Evolutionary conservation across 2,113 vertebrate species (phyloP), one percentile per base, ranked within the genome.

Genomic region (Mormyrus lacerda): DNA sequence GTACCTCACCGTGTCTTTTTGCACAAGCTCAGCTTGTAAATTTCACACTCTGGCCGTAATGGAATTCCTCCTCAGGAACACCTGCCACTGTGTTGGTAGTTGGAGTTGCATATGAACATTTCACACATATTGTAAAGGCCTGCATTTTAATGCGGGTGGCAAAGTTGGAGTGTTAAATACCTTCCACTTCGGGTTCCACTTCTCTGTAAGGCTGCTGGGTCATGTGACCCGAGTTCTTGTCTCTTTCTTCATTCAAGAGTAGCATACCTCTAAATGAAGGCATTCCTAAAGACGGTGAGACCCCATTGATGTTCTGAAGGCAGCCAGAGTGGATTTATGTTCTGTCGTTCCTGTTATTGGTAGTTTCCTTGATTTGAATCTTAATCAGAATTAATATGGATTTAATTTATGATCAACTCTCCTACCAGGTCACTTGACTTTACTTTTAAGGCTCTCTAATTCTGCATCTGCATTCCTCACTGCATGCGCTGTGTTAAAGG

Each of bases 41-140:
- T 45, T 84, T 51, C 85, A 51, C 83, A 85, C 48, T 87, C 85
- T 51, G 47, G 31, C 50, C 13, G 50, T 53, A 87, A 53, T 87
- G 50, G 50, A 53, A 87, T 87, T 87, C 50, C 85, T 87, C 47
- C 50, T 24, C 85, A 87, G 27, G 50, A 84, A 87, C 50, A 87
- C 85, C 50, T 53, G 48, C 7, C 85, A 53, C 50, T 27, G 47
- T 53, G n/a, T 53, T 86, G 21, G 39, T 84, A 84, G 84, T 86
- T 87, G 4, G 50, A 24, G n/a, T 53, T 87, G 24, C 42, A 35
- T 55, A 87, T 35, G 85, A 27, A 39, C 50, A 31, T 53, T 87
- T 53, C 85, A 51, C 85, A 87, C 50, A 39, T 53, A 84, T 84
- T 45, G 82, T 45, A 84, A 45, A 84, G 82, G 44, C 82, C 82